Evolutionary conservation across 2,797 vertebrate genomes (phyloP).

Genomic region (Eleutherodactylus coqui): DNA sequence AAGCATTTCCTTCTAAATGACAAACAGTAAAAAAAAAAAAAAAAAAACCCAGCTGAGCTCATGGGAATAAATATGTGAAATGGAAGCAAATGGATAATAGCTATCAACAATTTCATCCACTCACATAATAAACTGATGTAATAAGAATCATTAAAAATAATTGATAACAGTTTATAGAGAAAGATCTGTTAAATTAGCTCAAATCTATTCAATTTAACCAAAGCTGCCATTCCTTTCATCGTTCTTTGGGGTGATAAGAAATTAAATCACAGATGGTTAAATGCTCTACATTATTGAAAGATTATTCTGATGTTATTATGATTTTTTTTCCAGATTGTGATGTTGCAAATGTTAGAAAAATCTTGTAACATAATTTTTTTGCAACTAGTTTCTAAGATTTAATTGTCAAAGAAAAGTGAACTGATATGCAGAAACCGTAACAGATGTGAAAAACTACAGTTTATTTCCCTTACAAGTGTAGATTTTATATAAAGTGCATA

Average conservation of each 20-base stretch:
- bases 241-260: constrained; percentile 47
- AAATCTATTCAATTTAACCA: constrained; percentile 31
- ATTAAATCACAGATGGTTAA: constrained; percentile 62
- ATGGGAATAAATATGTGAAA: background rate
- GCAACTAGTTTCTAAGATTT: background rate
- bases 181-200: constrained; percentile 52
- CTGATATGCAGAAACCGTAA: background rate
- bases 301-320: constrained; percentile 48
- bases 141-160: constrained; percentile 61
- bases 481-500: too few relatives aligned
- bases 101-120: constrained; percentile 45
- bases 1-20: background rate
- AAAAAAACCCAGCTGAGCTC: constrained; percentile 34
- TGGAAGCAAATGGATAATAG: constrained; percentile 33
- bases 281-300: constrained; percentile 47
- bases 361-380: background rate
- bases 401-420: background rate
- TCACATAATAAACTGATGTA: constrained; percentile 51
- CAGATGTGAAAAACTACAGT: background rate
- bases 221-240: constrained; percentile 28
- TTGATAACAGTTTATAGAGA: constrained; percentile 56
- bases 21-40: background rate
- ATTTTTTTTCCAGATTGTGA: background rate
- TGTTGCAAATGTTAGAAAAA: background rate
- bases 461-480: too few relatives aligned